These are phyloP conservation scores for Diadegma fenestrale DNA, from an alignment of 2,888 invertebrate genomes.

Conservation along the genomic window DNA sequence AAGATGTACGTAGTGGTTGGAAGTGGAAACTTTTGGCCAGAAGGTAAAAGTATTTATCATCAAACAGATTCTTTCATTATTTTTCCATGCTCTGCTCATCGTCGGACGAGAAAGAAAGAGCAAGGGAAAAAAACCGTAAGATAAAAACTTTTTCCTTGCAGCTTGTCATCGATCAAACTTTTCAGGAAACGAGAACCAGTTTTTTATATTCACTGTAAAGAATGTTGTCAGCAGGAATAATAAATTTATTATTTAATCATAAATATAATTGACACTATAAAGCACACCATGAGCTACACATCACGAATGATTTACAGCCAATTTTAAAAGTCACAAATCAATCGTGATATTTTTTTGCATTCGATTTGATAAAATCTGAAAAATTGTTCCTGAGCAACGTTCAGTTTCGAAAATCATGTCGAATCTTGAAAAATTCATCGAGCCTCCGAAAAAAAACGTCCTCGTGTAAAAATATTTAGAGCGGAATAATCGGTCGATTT, in stretches of 20 bases:
- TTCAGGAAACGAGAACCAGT: conserved; percentile 23
- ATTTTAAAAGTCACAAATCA: neutral
- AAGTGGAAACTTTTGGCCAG: conserved; percentile 62
- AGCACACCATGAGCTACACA: neutral
- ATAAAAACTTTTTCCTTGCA: conserved; percentile 44
- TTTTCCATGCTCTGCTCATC: conserved; percentile 7
- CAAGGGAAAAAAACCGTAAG: conserved; percentile 41
- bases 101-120: neutral
- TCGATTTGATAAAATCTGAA: neutral
- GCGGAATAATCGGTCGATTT: neutral
- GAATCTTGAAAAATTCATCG: neutral
- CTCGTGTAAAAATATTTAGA: neutral
- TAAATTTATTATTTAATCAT: conserved; percentile 12
- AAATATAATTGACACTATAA: neutral
- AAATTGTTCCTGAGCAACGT: neutral
- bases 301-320: neutral
- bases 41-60: conserved; percentile 66
- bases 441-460: neutral
- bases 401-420: neutral
- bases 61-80: conserved; percentile 12
- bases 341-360: neutral
- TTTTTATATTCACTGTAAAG: neutral
- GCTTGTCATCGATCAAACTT: conserved; percentile 24
- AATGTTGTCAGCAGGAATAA: neutral
- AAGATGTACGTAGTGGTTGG: conserved; percentile 14